Evolutionary conservation across 2,888 invertebrate species (phyloP).

Genomic region (Gortyna flavago): DNA sequence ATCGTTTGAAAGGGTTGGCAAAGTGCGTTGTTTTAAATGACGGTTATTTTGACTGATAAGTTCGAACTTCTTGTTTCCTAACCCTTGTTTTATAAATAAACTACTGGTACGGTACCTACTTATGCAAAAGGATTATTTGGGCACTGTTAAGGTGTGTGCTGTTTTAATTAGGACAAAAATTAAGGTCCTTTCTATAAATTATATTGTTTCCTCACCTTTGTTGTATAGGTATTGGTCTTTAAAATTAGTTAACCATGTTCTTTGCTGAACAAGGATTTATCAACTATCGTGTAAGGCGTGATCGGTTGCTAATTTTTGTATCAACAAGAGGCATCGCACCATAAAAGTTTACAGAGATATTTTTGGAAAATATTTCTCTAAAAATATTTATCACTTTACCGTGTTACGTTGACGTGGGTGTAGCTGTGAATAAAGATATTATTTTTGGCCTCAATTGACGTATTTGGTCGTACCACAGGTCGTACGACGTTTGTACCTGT

Average conservation of each 20-base stretch:
- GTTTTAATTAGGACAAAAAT: conserved; percentile 15
- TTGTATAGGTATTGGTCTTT: background rate
- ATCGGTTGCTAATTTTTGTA: conserved; percentile 1
- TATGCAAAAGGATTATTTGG: conserved; percentile 7
- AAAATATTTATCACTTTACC: conserved; percentile 45
- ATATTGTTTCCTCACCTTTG: conserved; percentile 25
- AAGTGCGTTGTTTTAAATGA: conserved; percentile 22
- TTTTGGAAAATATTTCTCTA: conserved; percentile 47
- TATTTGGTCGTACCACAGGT: conserved; percentile 66
- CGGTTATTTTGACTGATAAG: conserved; percentile 7
- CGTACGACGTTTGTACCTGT: conserved; percentile 61
- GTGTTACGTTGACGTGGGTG: conserved; percentile 53
- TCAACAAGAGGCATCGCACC: conserved; percentile 50
- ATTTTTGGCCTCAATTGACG: conserved; percentile 68
- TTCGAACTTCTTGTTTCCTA: conserved; percentile 2
- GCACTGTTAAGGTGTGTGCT: background rate
- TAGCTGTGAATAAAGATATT: conserved; percentile 61
- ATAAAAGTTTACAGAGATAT: conserved; percentile 36
- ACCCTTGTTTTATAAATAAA: conserved; percentile 15
- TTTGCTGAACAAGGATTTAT: conserved; percentile 48
- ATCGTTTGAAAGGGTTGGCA: conserved; percentile 28
- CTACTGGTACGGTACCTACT: background rate
- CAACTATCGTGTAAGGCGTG: conserved; percentile 3
- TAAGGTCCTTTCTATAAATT: background rate
- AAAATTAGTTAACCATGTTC: conserved; percentile 25